A percentile compares a stretch with the other conserved stretches of the same genome.
Conservation (phyloP, 2,797 vertebrate species). For the Protonibea diacanthus region DNA sequence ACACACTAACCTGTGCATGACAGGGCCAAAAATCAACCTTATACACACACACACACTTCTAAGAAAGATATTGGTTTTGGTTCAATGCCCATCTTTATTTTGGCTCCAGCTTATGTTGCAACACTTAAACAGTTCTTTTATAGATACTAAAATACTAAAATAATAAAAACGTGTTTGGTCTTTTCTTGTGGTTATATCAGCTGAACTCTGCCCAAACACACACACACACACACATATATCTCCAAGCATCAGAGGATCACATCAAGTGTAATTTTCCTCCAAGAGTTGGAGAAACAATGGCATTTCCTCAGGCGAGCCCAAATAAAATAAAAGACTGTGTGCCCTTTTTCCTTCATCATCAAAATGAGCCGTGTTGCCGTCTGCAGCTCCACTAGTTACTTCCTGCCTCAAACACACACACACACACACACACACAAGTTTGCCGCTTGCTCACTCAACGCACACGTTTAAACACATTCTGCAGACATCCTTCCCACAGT, state of each 20-base stretch:
- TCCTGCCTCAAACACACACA: conserved; percentile 60
- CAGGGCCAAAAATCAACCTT: conserved; percentile 34
- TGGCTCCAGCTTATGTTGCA: conserved; percentile 10
- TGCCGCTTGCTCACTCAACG: conserved; percentile 27
- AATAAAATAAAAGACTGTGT: conserved; percentile 63
- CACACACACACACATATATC: conserved; percentile 1
- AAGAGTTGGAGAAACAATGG: conserved; percentile 61
- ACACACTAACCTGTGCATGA: conserved; percentile 45
- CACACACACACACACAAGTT: conserved; percentile 15
- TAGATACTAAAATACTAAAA: background rate
- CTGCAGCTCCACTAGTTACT: conserved; percentile 55
- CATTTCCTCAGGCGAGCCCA: conserved; percentile 77
- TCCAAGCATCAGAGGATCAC: background rate
- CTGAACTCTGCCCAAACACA: background rate
- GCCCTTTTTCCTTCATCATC: conserved; percentile 73
- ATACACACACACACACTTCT: conserved; percentile 12
- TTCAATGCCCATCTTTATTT: conserved; percentile 22
- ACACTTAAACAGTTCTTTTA: conserved; percentile 14
- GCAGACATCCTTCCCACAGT: conserved; percentile 64
- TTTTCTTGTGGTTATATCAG: conserved; percentile 5
- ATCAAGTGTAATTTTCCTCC: conserved; percentile 34
- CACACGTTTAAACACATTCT: conserved; percentile 40
- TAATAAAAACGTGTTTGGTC: conserved; percentile 14
- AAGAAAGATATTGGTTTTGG: conserved; percentile 13
- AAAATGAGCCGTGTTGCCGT: conserved; percentile 45